Evolutionary conservation across 1,140 invertebrate species (phyloP).

Genomic region (Manduca sexta): DNA sequence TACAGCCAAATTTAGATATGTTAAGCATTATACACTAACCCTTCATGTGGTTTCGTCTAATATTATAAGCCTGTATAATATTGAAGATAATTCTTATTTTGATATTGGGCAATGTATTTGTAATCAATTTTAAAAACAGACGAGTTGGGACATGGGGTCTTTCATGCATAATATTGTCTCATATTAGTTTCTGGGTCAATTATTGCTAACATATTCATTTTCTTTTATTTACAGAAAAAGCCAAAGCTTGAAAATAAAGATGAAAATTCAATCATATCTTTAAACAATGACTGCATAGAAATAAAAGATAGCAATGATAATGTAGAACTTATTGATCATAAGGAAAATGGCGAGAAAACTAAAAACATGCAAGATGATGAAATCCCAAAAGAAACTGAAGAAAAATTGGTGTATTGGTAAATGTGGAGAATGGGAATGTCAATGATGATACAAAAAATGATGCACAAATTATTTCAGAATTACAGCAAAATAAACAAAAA

Average conservation of each 20-base stretch:
- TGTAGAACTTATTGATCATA: background rate
- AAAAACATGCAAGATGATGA: background rate
- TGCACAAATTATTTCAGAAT: conserved; percentile 13
- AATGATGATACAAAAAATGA: conserved; percentile 10
- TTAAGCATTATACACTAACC: too few relatives aligned
- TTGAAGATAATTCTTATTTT: too few relatives aligned
- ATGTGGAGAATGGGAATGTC: background rate
- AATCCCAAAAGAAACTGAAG: background rate
- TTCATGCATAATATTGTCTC: too few relatives aligned
- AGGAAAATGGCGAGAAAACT: background rate
- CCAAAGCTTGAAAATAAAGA: conserved; percentile 7
- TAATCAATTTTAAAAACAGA: too few relatives aligned
- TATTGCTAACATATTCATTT: background rate
- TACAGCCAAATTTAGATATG: too few relatives aligned
- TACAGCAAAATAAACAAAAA: conserved; percentile 1
- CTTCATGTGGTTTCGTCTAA: too few relatives aligned
- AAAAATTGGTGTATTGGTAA: too few relatives aligned
- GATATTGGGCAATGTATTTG: too few relatives aligned
- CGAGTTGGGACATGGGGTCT: too few relatives aligned
- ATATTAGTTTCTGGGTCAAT: background rate
- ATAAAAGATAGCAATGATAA: background rate
- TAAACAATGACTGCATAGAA: conserved; percentile 5
- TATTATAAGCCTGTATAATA: too few relatives aligned
- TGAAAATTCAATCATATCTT: conserved; percentile 4
- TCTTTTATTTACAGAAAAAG: conserved; percentile 22